Evolutionary conservation across 2,888 invertebrate genomes (phyloP), one percentile per base, ranked within the genome.

Genomic region (Netelia fuscicornis): DNA sequence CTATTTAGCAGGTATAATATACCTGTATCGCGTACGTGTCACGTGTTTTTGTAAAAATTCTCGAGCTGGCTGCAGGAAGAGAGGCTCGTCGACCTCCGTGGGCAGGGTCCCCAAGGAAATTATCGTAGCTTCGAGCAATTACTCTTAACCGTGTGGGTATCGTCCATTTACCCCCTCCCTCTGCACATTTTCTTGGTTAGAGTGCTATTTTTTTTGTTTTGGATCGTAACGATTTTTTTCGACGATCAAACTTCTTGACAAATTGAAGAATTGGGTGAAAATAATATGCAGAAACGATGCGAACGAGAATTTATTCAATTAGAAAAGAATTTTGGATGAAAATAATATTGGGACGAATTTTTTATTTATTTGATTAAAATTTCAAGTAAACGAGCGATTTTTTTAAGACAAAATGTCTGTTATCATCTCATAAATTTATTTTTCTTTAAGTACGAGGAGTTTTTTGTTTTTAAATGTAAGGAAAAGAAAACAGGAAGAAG

Each of bases 21-120:
- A 44, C 62, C 25, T 23, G 23, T 62, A 17, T 58, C 23, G 23
- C 11, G 25, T 30, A 54, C 11, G 25, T 60, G 42, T 58, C 71
- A 72, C 11, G 71, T 62, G 25, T 72, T 64, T 56, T 52, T 68
- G 37, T 25, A 65, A 64, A 60, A 64, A 85, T 67, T 58, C 52
- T n/a, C 37, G 64, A 70, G 68, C 44, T 65, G 70, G 60, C 77
- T 30, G 44, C 56, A 65, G 67, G 74, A 68, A 62, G 79, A 82
- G 72, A 85, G 82, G 78, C 77, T 84, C 74, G 81, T 74, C 77
- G 84, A 84, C 77, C 85, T 79, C 79, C 13, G 79, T 82, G 85
- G 85, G 82, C 75, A 76, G 79, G 37, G 82, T 85, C 82, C 82
- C 85, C 82, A 72, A 85, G 85, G 85, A 85, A 85, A 85, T 85